Conservation (phyloP, 2,888 invertebrate species). For the Trimorus sp. region DNA sequence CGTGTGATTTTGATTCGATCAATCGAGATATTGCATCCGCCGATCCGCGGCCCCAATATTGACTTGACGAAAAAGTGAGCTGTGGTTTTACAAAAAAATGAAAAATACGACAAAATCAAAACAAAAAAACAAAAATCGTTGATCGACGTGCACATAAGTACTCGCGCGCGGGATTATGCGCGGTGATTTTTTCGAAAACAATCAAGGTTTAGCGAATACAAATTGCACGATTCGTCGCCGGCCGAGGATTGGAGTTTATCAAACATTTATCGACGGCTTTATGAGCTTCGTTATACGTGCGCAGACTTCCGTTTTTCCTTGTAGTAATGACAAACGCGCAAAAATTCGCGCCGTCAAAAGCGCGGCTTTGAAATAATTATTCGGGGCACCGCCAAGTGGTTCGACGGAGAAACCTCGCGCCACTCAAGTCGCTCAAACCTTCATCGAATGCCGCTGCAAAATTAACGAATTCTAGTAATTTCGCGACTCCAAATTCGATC, state of each 20-base stretch:
- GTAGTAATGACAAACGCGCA: constrained; percentile 4
- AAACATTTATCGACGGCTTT: constrained; percentile 54
- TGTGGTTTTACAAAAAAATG: constrained; percentile 36
- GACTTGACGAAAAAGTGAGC: constrained; percentile 64
- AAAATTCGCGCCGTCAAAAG: background rate
- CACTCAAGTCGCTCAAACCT: background rate
- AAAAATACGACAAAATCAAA: constrained; percentile 24
- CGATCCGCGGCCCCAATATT: constrained; percentile 66
- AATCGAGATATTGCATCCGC: constrained; percentile 77
- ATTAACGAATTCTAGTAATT: too few relatives aligned
- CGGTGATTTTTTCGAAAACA: constrained; percentile 61
- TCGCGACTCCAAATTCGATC: too few relatives aligned
- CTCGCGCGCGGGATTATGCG: constrained; percentile 46
- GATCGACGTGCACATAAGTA: constrained; percentile 47
- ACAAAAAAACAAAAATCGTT: constrained; percentile 43
- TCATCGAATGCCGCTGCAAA: too few relatives aligned
- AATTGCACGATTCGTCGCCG: constrained; percentile 49
- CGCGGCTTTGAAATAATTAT: too few relatives aligned
- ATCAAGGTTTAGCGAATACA: constrained; percentile 63
- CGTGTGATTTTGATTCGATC: constrained; percentile 81
- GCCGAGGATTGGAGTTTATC: constrained; percentile 50
- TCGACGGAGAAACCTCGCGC: background rate
- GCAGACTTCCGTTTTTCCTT: constrained; percentile 2
- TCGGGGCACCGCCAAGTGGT: too few relatives aligned
- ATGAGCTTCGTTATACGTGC: constrained; percentile 32